phyloP scores from a whole-genome alignment of 1,140 invertebrate species.

The Drosophila nigromelanica region DNA sequence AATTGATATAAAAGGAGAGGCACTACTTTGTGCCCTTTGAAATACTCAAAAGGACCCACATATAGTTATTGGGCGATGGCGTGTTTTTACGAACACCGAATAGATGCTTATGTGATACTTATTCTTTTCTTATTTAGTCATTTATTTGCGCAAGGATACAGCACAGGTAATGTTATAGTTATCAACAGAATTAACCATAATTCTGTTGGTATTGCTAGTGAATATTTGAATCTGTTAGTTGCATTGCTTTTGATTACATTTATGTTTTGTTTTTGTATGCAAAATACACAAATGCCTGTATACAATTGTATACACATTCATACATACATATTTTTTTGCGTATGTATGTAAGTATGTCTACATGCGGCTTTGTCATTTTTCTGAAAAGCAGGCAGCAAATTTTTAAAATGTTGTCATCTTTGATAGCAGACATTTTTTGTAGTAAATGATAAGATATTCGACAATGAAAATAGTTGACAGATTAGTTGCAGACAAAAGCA shows the following conservation, averaged over 20 bases:
- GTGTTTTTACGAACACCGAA: slow-evolving; percentile 43
- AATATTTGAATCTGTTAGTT: neutral
- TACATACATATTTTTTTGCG: slow-evolving; percentile 14
- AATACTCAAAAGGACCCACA: slow-evolving; percentile 27
- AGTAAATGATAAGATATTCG: neutral
- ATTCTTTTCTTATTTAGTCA: slow-evolving; percentile 42
- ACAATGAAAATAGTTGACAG: neutral
- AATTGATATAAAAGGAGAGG: slow-evolving; percentile 32
- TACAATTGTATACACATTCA: slow-evolving; percentile 9
- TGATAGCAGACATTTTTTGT: neutral
- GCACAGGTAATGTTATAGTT: slow-evolving; percentile 20
- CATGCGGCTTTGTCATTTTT: slow-evolving; percentile 4
- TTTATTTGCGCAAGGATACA: slow-evolving; percentile 21
- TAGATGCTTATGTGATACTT: slow-evolving; percentile 37
- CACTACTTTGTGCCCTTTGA: slow-evolving; percentile 40
- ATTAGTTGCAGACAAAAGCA: neutral
- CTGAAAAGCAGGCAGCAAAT: too few species aligned
- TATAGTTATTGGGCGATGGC: slow-evolving; percentile 41
- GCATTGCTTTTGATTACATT: neutral
- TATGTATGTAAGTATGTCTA: slow-evolving; percentile 5
- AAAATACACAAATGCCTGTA: neutral
- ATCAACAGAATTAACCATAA: neutral
- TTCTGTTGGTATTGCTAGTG: neutral
- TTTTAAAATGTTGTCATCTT: neutral
- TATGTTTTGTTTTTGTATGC: slow-evolving; percentile 19